These are phyloP conservation scores for Oncorhynchus kisutch DNA, from an alignment of 2,113 vertebrate species.

Conservation along the genomic window DNA sequence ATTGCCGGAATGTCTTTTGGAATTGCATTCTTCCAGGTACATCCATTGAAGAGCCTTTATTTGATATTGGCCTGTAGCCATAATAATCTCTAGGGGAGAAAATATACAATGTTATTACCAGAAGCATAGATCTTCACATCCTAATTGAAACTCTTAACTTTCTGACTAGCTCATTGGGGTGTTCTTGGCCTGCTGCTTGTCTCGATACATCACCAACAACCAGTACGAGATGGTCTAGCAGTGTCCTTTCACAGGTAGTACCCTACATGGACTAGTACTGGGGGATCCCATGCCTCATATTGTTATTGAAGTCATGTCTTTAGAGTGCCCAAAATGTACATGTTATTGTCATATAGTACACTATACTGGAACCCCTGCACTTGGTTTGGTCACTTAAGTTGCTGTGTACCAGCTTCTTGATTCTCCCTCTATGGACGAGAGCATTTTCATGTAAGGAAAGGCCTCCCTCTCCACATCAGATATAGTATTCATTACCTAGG, in stretches of 20 bases:
- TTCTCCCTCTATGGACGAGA: background rate
- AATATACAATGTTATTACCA: background rate
- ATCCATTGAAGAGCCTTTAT: background rate
- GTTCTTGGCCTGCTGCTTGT: constrained; percentile 91
- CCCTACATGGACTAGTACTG: background rate
- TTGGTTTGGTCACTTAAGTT: background rate
- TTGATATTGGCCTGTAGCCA: background rate
- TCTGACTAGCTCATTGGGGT: constrained; percentile 84
- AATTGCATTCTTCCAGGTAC: constrained; percentile 95
- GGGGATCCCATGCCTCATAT: background rate
- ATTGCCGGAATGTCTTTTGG: constrained; percentile 94
- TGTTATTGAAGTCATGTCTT: background rate
- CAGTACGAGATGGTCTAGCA: constrained; percentile 97
- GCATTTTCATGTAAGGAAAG: background rate
- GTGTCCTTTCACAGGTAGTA: constrained; percentile 40
- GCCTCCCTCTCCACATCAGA: background rate
- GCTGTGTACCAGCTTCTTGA: too few species aligned
- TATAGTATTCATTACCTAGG: background rate
- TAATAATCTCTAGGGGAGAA: background rate
- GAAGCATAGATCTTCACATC: background rate
- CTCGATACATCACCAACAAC: constrained; percentile 95
- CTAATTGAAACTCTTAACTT: background rate
- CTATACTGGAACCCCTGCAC: background rate
- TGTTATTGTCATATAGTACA: background rate
- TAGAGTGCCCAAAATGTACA: background rate